These are phyloP conservation scores for Nasonovia ribisnigri DNA, from an alignment of 2,888 invertebrate genomes.

Conservation along the genomic window DNA sequence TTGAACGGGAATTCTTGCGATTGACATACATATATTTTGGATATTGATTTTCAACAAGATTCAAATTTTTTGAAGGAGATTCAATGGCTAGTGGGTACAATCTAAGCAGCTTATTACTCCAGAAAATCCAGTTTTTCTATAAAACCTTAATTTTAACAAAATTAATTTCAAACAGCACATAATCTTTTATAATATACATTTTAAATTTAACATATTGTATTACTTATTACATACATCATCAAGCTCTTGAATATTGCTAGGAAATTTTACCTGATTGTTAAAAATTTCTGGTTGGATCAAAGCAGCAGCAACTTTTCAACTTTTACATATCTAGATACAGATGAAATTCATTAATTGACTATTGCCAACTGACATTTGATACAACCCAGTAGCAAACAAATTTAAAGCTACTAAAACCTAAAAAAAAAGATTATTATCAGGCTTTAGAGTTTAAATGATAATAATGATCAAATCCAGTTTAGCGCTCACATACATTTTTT, in stretches of 20 bases:
- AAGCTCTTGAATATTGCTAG: background rate
- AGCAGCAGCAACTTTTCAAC: background rate
- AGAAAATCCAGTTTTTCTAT: background rate
- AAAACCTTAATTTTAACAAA: conserved; percentile 15
- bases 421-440: background rate
- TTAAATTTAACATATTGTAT: background rate
- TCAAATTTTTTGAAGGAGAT: background rate
- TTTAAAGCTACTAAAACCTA: background rate
- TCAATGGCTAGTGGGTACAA: too few relatives aligned
- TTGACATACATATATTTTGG: background rate
- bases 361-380: too few relatives aligned
- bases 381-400: too few relatives aligned
- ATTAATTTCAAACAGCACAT: background rate
- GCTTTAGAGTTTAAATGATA: too few relatives aligned
- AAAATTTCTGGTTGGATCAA: background rate
- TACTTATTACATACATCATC: background rate
- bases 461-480: too few relatives aligned
- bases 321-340: background rate
- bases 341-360: background rate
- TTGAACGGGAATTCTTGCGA: background rate
- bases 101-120: background rate
- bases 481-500: too few relatives aligned
- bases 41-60: background rate
- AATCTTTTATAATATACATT: background rate
- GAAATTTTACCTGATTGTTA: background rate